These are phyloP conservation scores for Taurulus bubalis DNA, from an alignment of 2,113 vertebrate genomes.

Conservation along the genomic window DNA sequence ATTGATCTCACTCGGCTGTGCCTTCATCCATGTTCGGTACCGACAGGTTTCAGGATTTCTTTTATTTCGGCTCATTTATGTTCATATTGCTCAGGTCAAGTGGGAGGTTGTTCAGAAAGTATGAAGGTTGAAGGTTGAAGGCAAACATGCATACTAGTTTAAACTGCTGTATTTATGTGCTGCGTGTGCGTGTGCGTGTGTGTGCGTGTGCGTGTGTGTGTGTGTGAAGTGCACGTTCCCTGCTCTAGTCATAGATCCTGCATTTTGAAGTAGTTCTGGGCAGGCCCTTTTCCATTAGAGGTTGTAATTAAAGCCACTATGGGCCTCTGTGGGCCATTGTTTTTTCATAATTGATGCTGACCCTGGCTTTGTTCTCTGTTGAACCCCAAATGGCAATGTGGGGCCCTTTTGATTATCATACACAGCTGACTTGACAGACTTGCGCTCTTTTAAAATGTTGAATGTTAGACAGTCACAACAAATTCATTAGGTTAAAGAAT, in stretches of 20 bases:
- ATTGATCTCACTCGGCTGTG: conserved; percentile 21
- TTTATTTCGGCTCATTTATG: background rate
- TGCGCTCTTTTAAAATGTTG: background rate
- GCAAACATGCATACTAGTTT: background rate
- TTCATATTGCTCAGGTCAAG: background rate
- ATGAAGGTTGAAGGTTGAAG: background rate
- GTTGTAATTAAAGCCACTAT: conserved; percentile 67
- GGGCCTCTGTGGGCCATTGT: conserved; percentile 63
- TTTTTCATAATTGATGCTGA: conserved; percentile 67
- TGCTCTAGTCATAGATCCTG: conserved; percentile 7
- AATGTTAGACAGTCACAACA: background rate
- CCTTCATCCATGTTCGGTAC: background rate
- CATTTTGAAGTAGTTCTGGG: conserved; percentile 45
- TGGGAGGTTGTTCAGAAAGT: background rate
- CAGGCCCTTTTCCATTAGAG: conserved; percentile 28
- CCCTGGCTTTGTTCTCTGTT: conserved; percentile 42
- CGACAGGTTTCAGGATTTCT: background rate
- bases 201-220: too few relatives aligned
- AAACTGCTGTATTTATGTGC: background rate
- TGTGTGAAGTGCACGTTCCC: background rate
- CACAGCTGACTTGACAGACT: background rate
- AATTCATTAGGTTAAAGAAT: background rate
- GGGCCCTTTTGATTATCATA: background rate
- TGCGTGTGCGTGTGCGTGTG: background rate
- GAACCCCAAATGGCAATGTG: conserved; percentile 28